Conservation (phyloP, 1,140 invertebrate species). For the Pseudomyrmex concolor region DNA sequence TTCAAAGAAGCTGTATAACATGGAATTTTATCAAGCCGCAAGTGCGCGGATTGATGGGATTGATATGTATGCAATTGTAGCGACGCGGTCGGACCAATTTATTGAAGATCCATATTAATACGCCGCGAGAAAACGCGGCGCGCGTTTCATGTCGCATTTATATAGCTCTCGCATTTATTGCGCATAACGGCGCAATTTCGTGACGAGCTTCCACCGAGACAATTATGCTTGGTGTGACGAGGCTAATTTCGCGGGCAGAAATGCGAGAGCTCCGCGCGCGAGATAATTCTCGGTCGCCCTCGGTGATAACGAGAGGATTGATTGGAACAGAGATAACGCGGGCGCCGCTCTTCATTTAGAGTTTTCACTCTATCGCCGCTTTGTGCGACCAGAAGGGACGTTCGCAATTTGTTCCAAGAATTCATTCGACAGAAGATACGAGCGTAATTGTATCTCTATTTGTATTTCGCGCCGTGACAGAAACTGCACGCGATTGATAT, state of each 20-base stretch:
- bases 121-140: constrained; percentile 58
- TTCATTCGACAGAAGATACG: constrained; percentile 17
- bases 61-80: constrained; percentile 39
- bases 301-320: constrained; percentile 52
- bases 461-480: not conserved
- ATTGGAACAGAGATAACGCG: constrained; percentile 48
- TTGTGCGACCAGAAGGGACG: constrained; percentile 9
- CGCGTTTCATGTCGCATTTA: constrained; percentile 34
- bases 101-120: constrained; percentile 64
- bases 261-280: constrained; percentile 19
- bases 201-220: constrained; percentile 7
- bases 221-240: constrained; percentile 52
- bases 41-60: constrained; percentile 10
- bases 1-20: constrained; percentile 10
- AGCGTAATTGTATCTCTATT: constrained; percentile 19
- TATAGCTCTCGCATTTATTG: no score
- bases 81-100: constrained; percentile 43
- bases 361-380: constrained; percentile 29
- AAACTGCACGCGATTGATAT: constrained; percentile 15
- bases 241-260: constrained; percentile 40
- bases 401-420: constrained; percentile 47
- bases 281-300: constrained; percentile 25
- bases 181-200: constrained; percentile 14
- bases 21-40: constrained; percentile 54
- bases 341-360: constrained; percentile 36